Percentiles rank a stretch among this genome's conserved stretches.
Evolutionary conservation across 2,888 invertebrate species (phyloP).

Genomic region (Entomobrya multifasciata): DNA sequence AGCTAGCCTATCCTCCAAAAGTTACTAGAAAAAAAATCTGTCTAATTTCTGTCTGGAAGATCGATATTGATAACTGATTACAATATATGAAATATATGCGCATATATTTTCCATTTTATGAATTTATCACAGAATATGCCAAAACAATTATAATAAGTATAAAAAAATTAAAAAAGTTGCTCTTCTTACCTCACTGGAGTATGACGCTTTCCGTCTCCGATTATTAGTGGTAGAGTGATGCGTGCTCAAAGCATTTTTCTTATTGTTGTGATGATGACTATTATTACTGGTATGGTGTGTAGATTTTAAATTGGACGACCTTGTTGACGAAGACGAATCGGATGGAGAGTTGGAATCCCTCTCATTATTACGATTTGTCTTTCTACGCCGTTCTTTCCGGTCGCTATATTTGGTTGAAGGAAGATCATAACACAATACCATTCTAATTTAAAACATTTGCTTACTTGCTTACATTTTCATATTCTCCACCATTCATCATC

Average conservation of each 20-base stretch:
- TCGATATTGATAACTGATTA: conserved; percentile 4
- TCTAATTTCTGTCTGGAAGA: conserved; percentile 9
- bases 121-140: no score
- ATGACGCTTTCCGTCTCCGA: conserved; percentile 76
- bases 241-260: conserved; percentile 75
- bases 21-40: background rate
- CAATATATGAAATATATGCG: background rate
- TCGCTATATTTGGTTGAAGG: conserved; percentile 75
- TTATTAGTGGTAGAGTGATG: conserved; percentile 66
- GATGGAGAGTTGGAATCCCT: conserved; percentile 77
- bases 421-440: conserved; percentile 37
- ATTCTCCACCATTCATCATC: background rate
- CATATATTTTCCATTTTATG: background rate
- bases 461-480: background rate
- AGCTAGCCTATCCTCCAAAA: background rate
- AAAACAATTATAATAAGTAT: no score
- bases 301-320: conserved; percentile 73
- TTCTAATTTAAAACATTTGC: conserved; percentile 31
- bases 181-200: conserved; percentile 79
- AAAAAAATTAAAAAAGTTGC: conserved; percentile 55
- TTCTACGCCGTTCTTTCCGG: conserved; percentile 79
- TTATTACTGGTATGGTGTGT: conserved; percentile 65
- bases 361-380: conserved; percentile 74
- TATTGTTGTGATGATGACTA: conserved; percentile 73
- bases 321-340: conserved; percentile 75